These are phyloP conservation scores for Turritopsis dohrnii DNA, from an alignment of 30 jellyfish, hydroid and myxozoan genomes.

Conservation along the genomic window DNA sequence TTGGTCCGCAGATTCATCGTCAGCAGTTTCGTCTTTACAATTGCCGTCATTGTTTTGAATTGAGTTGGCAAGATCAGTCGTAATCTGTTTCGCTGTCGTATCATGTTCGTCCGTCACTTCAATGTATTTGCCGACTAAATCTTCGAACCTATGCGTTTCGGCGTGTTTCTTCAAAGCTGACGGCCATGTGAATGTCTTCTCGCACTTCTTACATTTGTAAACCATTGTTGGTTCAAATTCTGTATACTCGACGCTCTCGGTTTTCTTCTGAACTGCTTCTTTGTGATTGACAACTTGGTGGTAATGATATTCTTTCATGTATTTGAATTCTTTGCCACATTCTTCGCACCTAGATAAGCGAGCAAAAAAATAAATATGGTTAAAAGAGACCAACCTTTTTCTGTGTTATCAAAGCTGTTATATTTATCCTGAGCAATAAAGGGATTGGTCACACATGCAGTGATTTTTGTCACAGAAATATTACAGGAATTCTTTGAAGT, in stretches of 20 bases:
- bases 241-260: constrained; percentile 18
- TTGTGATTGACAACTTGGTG: constrained; percentile 36
- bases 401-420: background rate
- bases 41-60: background rate
- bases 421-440: background rate
- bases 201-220: constrained; percentile 33
- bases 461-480: too few species aligned
- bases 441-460: background rate
- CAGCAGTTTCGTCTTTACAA: background rate
- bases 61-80: background rate
- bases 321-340: constrained; percentile 30
- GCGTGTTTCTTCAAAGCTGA: constrained; percentile 36
- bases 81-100: background rate
- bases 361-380: background rate
- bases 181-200: constrained; percentile 28
- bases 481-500: too few species aligned
- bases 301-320: constrained; percentile 40
- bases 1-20: background rate
- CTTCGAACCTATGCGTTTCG: constrained; percentile 29
- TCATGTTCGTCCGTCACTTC: background rate
- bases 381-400: background rate
- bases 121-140: constrained; percentile 1
- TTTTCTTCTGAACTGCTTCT: constrained; percentile 26
- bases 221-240: constrained; percentile 40
- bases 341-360: constrained; percentile 30